Base-by-base conservation (phyloP, 2,888 invertebrate genomes). In the Ochropleura plecta region DNA sequence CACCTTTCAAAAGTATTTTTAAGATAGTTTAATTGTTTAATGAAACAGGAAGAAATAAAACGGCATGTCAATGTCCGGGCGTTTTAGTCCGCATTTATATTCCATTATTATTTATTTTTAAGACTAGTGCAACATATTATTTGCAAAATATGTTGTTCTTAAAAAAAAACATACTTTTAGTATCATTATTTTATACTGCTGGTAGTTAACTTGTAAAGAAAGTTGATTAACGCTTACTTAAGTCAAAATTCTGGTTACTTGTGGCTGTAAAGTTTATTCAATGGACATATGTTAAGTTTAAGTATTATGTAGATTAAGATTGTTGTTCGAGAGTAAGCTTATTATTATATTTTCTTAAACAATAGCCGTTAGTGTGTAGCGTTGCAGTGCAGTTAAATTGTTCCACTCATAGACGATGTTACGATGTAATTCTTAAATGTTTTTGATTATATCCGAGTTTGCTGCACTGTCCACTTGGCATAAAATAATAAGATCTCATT, bases 401-500 rank as follows among this genome's bases (percentile, higher is more conserved):
- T 81, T 75, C 51, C 64, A 75, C 63, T 42, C 60, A 30, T 63
- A 67, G 51, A 65, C 20, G 70, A 73, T 74, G 76, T 73, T 68
- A 70, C 53, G 46, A 76, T 60, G 69, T 83, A 70, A 78, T 79
- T 82, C 69, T 76, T 78, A 69, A 76, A 57, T 60, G 49, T 82
- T 76, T 65, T 82, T 76, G 69, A 71, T 79, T 70, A 70, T 49
- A 70, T 67, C 75, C 20, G 53, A 76, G 76, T 73, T 79, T 73
- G 74, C 86, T 86, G 84, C 86, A 86, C 88, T 88, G 88, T 85
- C 79, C 84, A 83, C 79, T 88, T 88, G 84, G 88, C 87, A 88
- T 89, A 89, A 90, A 86, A 87, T 83, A 89, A 87, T 84, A 87
- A 92, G 93, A 93, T 93, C 93, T 93, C 93, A 93, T 91, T 93